These are phyloP conservation scores for Deilephila elpenor DNA, from an alignment of 2,888 invertebrate species.

Conservation along the genomic window DNA sequence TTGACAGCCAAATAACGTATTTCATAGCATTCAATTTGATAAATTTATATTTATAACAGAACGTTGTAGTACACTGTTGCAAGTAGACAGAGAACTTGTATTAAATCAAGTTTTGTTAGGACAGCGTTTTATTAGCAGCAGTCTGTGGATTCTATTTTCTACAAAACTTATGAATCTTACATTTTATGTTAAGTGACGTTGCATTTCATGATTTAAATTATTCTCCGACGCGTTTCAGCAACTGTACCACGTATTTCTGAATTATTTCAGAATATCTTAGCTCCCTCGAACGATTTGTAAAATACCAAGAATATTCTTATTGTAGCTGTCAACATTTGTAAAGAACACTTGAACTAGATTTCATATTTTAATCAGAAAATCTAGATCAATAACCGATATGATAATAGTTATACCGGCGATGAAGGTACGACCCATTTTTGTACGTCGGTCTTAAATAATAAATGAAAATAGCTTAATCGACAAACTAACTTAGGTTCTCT, in stretches of 20 bases:
- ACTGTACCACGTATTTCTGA: background rate
- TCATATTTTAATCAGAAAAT: no score
- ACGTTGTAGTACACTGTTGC: no score
- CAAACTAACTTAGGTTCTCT: no score
- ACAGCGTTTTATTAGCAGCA: conserved; percentile 3
- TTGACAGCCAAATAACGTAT: no score
- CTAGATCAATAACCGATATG: no score
- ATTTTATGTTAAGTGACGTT: conserved; percentile 7
- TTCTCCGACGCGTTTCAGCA: background rate
- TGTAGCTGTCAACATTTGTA: background rate
- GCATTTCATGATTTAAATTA: conserved; percentile 4
- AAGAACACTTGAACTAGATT: no score
- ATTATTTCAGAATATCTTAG: background rate
- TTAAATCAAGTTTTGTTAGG: conserved; percentile 13
- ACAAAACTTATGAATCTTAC: conserved; percentile 14
- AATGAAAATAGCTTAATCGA: no score
- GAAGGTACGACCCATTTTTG: no score
- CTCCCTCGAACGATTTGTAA: background rate
- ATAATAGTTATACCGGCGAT: no score
- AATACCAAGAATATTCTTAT: background rate
- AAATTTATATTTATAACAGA: no score
- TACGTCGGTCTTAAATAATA: no score
- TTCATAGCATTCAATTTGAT: no score
- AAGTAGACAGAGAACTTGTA: background rate
- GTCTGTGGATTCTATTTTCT: conserved; percentile 27